A percentile compares a stretch with the other conserved stretches of the same genome.
phyloP scores from a whole-genome alignment of 2,888 invertebrate species.

The Heteromurus nitidus region DNA sequence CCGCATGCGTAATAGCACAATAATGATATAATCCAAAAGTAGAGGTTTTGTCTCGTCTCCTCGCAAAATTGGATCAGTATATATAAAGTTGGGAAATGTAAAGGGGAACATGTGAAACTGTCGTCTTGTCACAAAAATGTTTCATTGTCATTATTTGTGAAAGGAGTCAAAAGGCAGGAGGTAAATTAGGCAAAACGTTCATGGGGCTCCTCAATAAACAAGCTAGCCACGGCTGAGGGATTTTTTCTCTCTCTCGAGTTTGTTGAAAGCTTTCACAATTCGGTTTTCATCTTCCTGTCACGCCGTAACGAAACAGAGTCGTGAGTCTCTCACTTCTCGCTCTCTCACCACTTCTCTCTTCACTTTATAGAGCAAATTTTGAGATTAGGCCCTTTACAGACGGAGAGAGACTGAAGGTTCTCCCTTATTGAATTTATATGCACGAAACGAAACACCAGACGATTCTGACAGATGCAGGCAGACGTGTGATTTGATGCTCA shows the following conservation, averaged over 20 bases:
- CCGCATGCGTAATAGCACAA: too few species aligned
- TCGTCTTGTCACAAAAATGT: background rate
- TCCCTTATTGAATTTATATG: slow-evolving; percentile 35
- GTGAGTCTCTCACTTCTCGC: background rate
- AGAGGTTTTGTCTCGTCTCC: too few species aligned
- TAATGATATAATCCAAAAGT: too few species aligned
- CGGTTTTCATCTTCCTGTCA: slow-evolving; percentile 10
- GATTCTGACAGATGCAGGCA: slow-evolving; percentile 57
- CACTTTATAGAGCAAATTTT: slow-evolving; percentile 1
- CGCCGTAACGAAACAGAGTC: background rate
- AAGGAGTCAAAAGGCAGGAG: background rate
- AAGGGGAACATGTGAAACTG: background rate
- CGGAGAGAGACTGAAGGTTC: slow-evolving; percentile 8
- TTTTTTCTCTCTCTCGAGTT: too few species aligned
- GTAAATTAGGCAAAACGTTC: slow-evolving; percentile 1
- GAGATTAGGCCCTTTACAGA: background rate
- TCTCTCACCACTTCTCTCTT: background rate
- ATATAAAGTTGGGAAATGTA: too few species aligned
- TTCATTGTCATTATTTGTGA: background rate
- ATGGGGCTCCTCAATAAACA: background rate
- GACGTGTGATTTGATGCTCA: slow-evolving; percentile 39
- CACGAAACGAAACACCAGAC: too few species aligned
- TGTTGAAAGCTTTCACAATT: background rate
- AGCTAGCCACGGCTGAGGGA: background rate
- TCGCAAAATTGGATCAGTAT: too few species aligned